phyloP scores from a whole-genome alignment of 1,140 invertebrate genomes.

The Mesaphorura yosii region DNA sequence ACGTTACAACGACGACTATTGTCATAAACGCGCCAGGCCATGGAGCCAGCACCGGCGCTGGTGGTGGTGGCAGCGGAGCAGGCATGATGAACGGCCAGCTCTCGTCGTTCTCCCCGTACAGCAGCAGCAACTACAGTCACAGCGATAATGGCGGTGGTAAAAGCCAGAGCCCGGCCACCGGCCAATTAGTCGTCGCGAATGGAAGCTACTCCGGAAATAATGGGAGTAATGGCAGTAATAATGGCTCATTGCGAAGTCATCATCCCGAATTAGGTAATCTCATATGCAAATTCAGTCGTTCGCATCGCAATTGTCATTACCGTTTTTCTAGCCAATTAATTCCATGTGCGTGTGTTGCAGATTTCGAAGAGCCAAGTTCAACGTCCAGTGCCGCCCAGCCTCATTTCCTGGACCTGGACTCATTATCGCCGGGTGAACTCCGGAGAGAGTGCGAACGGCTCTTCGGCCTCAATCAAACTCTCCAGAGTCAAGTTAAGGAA shows the following conservation, averaged over 20 bases:
- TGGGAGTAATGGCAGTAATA: slow-evolving; percentile 13
- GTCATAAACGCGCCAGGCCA: too few relatives aligned
- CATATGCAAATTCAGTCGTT: too few relatives aligned
- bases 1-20: too few relatives aligned
- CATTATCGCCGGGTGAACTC: slow-evolving; percentile 27
- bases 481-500: slow-evolving; percentile 51
- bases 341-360: too few relatives aligned
- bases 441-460: slow-evolving; percentile 36
- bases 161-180: too few relatives aligned
- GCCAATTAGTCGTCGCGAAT: slow-evolving; percentile 14
- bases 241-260: not conserved
- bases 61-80: not conserved
- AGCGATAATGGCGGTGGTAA: not conserved
- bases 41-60: not conserved
- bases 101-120: not conserved
- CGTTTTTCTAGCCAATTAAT: too few relatives aligned
- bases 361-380: too few relatives aligned
- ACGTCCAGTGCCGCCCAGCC: too few relatives aligned
- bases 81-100: not conserved
- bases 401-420: slow-evolving; percentile 23
- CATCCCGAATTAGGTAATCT: too few relatives aligned
- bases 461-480: slow-evolving; percentile 51
- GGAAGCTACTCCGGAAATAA: slow-evolving; percentile 13
- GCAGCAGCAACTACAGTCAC: not conserved
- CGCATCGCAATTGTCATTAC: too few relatives aligned